Evolutionary conservation across 1,140 invertebrate genomes (phyloP), one percentile per base, ranked within the genome.

Genomic region (Caenorhabditis brenneri): DNA sequence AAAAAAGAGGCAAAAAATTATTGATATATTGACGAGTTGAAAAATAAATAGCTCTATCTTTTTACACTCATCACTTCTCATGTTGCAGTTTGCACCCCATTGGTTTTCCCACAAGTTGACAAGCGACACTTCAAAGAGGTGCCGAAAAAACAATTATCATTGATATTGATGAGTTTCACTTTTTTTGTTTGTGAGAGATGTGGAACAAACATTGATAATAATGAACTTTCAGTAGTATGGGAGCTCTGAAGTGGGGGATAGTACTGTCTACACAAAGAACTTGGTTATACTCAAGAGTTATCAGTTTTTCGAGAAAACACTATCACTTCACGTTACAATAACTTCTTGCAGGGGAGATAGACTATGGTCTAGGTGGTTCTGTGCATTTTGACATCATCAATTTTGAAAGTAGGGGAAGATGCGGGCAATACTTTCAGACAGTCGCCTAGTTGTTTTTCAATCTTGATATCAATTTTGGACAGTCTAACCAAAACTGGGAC

Each of bases 1-100:
- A 33, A 58, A 29, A 24, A 10, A 27, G 24, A 24, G 19, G 24
- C 1, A 74, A 24, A 55, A 19, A 74, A 74, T 74, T 74, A 74
- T 74, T 74, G 65, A 74, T 74, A 74, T 74, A 74, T 74, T 74
- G 65, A 74, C 65, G 65, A 74, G 36, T 74, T 39, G 36, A 74
- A 74, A 74, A 74, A 74, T 74, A 74, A 74, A 74, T 74, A 65
- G 31, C 58, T 31, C 27, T 33, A 10, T 65, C 29, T 65, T 15
- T 74, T 36, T 12, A 10, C 33, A 55, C 7, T 24, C 27, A 55
- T 42, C 33, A 33, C 65, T 5, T 46, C 65, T 74, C 65, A 74
- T 74, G 65, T 74, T 74, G 65, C 65, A 74, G 36, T 46, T 6
- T 42, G 65, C 65, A 42, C 19, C n/a, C n/a, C n/a, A n/a, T n/a